Evolutionary conservation across 1,140 invertebrate genomes (phyloP).

Genomic region (Halesus radiatus): DNA sequence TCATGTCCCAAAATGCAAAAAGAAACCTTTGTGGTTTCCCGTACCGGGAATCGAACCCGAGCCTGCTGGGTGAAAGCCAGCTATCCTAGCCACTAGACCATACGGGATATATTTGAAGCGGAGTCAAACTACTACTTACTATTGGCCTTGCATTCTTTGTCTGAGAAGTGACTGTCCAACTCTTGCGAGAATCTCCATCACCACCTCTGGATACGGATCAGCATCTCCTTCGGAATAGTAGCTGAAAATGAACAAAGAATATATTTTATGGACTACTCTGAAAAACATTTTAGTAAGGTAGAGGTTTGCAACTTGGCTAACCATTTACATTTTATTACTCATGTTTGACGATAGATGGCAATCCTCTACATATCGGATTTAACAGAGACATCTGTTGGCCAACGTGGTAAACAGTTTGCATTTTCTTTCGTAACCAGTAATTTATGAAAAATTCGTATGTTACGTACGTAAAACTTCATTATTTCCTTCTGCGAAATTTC

Average conservation of each 20-base stretch:
- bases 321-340: not conserved
- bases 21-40: slow-evolving; percentile 67
- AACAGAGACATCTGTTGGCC: too few species aligned
- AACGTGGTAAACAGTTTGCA: too few species aligned
- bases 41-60: slow-evolving; percentile 89
- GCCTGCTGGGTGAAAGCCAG: slow-evolving; percentile 87
- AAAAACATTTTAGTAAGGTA: not conserved
- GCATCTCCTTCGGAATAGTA: slow-evolving; percentile 61
- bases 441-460: too few species aligned
- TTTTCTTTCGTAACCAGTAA: too few species aligned
- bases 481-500: too few species aligned
- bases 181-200: slow-evolving; percentile 69
- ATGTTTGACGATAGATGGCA: not conserved
- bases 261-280: too few species aligned
- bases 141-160: slow-evolving; percentile 64
- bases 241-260: slow-evolving; percentile 55
- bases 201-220: slow-evolving; percentile 66
- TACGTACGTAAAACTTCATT: too few species aligned
- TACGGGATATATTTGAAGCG: slow-evolving; percentile 64
- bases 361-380: not conserved
- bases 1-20: too few species aligned
- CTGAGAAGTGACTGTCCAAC: slow-evolving; percentile 68
- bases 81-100: slow-evolving; percentile 88
- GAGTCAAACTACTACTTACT: slow-evolving; percentile 59
- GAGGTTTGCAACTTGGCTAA: not conserved